Base-by-base conservation (phyloP, 2,113 vertebrate genomes). In the Dicerorhinus sumatrensis region DNA sequence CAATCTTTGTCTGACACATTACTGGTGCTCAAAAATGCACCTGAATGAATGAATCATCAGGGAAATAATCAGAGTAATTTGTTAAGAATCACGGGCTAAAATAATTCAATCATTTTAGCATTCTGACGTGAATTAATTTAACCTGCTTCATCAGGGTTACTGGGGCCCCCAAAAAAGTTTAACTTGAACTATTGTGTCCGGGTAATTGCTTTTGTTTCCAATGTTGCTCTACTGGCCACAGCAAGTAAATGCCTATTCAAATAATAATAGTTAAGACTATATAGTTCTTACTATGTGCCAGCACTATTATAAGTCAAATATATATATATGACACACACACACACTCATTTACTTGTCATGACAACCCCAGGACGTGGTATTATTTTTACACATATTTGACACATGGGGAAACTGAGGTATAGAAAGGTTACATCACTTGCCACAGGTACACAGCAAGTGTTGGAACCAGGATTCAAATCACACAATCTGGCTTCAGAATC, bases 21-120 rank as follows among this genome's bases (percentile, higher is more conserved):
- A 83, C 11, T 83, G 46, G 75, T 80, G 63, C 92, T 79, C 69
- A 92, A 83, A 97, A 96, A 46, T n/a, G 27, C 31, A 94, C 29
- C 67, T 60, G 63, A 94, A 69, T 65, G 54, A 75, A 90, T 83
- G 36, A 42, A 67, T 48, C 58, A 90, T 62, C 46, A 46, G 42
- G 56, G 62, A 70, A 65, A 60, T 46, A 94, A 89, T 63, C 36
- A 86, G n/a, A 84, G 23, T 27, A 83, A 97, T 86, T 25, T 95
- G 33, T 82, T 51, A 92, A 84, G n/a, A 90, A 90, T 62, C 80
- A 87, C 29, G 25, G n/a, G 27, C 56, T 82, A 75, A 89, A 95
- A 80, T 56, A 88, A 94, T 18, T 42, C 0, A 2, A 58, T 73
- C 90, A 27, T 70, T 83, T 91, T 18, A 76, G 14, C 76, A 91